Percentiles rank a stretch among this genome's conserved stretches.
These are phyloP conservation scores for Yponomeuta cagnagella DNA, from an alignment of 2,888 invertebrate species.

Conservation along the genomic window DNA sequence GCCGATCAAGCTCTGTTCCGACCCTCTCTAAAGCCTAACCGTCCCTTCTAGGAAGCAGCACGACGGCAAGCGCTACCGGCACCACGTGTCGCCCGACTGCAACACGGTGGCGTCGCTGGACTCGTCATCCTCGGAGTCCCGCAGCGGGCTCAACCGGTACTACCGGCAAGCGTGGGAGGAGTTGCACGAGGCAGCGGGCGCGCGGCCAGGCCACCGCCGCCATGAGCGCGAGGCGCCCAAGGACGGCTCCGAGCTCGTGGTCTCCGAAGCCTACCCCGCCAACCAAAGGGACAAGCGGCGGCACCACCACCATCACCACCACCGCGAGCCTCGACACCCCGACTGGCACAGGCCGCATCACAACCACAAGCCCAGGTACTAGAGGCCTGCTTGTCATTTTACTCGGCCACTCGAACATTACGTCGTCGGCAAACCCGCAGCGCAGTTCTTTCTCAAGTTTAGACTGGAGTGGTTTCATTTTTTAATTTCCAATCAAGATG, in stretches of 20 bases:
- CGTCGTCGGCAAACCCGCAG: too few relatives aligned
- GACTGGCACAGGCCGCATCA: slow-evolving; percentile 74
- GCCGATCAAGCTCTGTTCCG: too few relatives aligned
- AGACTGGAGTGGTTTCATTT: too few relatives aligned
- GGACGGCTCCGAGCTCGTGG: slow-evolving; percentile 86
- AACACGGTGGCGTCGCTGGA: slow-evolving; percentile 94
- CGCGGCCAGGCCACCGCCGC: slow-evolving; percentile 66
- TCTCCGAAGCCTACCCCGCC: slow-evolving; percentile 78
- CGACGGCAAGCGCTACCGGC: slow-evolving; percentile 90
- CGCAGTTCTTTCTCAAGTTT: too few relatives aligned
- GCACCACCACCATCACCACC: slow-evolving; percentile 85
- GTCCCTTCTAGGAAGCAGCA: slow-evolving; percentile 60
- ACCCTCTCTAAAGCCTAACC: background rate
- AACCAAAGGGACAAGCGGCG: slow-evolving; percentile 76
- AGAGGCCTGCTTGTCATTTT: slow-evolving; percentile 12
- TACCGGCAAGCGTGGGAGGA: slow-evolving; percentile 96
- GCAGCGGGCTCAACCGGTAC: slow-evolving; percentile 89
- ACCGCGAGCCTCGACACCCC: slow-evolving; percentile 78
- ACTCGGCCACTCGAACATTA: too few relatives aligned
- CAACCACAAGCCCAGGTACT: slow-evolving; percentile 72
- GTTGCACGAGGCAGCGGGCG: slow-evolving; percentile 86
- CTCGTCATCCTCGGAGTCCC: slow-evolving; percentile 90
- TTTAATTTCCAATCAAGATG: too few relatives aligned
- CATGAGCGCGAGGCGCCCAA: slow-evolving; percentile 75
- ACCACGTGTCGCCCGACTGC: slow-evolving; percentile 92